A percentile compares a stretch with the other conserved stretches of the same genome.
phyloP scores from a whole-genome alignment of 2,797 vertebrate genomes.

The Crocodylus rhombifer region DNA sequence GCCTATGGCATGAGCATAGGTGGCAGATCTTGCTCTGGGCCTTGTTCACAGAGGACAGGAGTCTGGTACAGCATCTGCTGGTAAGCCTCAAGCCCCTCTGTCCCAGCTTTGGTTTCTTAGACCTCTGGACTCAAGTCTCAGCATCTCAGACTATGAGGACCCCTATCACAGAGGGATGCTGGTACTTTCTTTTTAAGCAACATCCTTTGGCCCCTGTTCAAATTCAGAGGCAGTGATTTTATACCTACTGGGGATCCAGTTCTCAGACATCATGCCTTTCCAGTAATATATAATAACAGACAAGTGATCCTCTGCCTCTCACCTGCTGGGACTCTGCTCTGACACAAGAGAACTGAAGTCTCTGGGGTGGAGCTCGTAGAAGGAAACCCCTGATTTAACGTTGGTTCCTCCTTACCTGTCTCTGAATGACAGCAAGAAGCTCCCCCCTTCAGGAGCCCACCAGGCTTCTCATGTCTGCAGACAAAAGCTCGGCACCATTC shows the following conservation, averaged over 20 bases:
- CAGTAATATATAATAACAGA: not conserved
- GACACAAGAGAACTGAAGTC: not conserved
- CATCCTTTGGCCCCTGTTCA: not conserved
- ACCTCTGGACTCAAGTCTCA: not conserved
- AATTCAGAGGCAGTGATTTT: too few species aligned
- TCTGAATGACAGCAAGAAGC: slow-evolving; percentile 87
- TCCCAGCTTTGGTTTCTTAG: not conserved
- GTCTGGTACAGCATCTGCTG: not conserved
- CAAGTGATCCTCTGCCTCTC: not conserved
- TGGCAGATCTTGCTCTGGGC: too few species aligned
- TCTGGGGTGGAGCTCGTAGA: not conserved
- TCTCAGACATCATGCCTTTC: too few species aligned
- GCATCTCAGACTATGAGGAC: not conserved
- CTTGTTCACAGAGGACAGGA: not conserved
- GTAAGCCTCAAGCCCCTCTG: not conserved
- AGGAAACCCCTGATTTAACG: too few species aligned
- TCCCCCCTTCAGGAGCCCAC: slow-evolving; percentile 82
- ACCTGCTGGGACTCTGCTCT: not conserved
- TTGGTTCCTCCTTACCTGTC: slow-evolving; percentile 82
- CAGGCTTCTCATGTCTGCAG: slow-evolving; percentile 85
- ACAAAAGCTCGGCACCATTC: slow-evolving; percentile 82
- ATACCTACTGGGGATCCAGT: not conserved
- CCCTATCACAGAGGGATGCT: not conserved
- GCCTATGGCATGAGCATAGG: too few species aligned
- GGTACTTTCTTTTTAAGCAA: not conserved